A percentile compares a stretch with the other conserved stretches of the same genome.
Conservation (phyloP, 1,140 invertebrate species). For the Goniozus legneri region DNA sequence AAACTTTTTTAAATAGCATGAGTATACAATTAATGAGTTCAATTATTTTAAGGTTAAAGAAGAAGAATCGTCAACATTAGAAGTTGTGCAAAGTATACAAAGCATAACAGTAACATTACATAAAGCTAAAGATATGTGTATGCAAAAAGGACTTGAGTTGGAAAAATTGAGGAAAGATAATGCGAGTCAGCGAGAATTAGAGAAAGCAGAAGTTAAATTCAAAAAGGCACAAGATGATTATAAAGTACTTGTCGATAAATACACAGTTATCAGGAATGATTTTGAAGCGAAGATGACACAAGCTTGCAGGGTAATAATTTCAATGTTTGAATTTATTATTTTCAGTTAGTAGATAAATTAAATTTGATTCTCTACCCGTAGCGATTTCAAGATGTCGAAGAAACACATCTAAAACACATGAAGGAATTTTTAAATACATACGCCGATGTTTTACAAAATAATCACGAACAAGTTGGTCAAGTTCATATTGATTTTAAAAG, state of each 20-base stretch:
- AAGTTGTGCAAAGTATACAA: slow-evolving; percentile 86
- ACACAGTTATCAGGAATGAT: slow-evolving; percentile 80
- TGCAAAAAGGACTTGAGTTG: slow-evolving; percentile 76
- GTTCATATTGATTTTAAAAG: slow-evolving; percentile 87
- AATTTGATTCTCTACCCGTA: slow-evolving; percentile 35
- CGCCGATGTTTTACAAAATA: slow-evolving; percentile 80
- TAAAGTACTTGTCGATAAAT: slow-evolving; percentile 83
- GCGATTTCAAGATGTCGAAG: slow-evolving; percentile 93
- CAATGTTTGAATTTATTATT: slow-evolving; percentile 2
- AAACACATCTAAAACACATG: slow-evolving; percentile 89
- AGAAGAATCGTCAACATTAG: slow-evolving; percentile 85
- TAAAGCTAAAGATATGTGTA: slow-evolving; percentile 87
- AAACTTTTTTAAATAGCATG: background rate
- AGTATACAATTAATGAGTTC: too few species aligned
- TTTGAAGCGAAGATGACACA: slow-evolving; percentile 93
- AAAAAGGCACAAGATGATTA: slow-evolving; percentile 95
- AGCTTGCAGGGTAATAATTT: slow-evolving; percentile 72
- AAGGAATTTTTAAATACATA: slow-evolving; percentile 91
- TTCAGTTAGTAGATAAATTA: slow-evolving; percentile 1
- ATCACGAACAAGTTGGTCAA: slow-evolving; percentile 84
- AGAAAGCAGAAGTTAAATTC: slow-evolving; percentile 88
- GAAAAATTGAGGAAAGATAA: slow-evolving; percentile 89
- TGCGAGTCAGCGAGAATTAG: slow-evolving; percentile 84
- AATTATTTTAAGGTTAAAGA: slow-evolving; percentile 74
- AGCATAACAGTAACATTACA: slow-evolving; percentile 80